Evolutionary conservation across 2,113 vertebrate species (phyloP).

Genomic region (Pygoscelis adeliae): DNA sequence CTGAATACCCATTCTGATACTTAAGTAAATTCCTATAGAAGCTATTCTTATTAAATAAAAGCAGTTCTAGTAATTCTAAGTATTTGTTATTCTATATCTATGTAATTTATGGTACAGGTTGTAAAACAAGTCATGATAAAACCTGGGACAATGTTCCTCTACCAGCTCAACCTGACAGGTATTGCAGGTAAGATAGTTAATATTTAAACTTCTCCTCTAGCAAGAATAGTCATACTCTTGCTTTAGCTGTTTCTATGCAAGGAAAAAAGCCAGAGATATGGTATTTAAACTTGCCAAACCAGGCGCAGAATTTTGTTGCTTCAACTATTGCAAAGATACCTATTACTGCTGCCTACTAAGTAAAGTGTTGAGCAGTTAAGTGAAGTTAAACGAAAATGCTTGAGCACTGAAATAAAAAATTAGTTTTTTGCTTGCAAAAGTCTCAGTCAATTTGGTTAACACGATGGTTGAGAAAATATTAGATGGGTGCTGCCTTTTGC

Average conservation of each 20-base stretch:
- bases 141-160: not conserved
- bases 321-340: not conserved
- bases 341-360: not conserved
- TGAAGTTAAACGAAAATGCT: not conserved
- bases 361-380: not conserved
- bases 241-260: not conserved
- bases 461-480: not conserved
- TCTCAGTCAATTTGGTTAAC: not conserved
- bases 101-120: not conserved
- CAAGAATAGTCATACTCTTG: not conserved
- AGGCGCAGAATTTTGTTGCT: not conserved
- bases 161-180: not conserved
- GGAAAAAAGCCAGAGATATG: not conserved
- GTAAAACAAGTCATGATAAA: slow-evolving; percentile 2
- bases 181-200: not conserved
- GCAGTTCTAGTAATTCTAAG: not conserved
- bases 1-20: not conserved
- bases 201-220: not conserved
- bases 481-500: not conserved
- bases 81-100: not conserved
- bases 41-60: not conserved
- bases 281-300: not conserved
- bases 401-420: not conserved
- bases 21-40: not conserved
- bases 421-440: not conserved